Evolutionary conservation across 2,797 vertebrate species (phyloP).

Genomic region (Mormyrops attenuatus): DNA sequence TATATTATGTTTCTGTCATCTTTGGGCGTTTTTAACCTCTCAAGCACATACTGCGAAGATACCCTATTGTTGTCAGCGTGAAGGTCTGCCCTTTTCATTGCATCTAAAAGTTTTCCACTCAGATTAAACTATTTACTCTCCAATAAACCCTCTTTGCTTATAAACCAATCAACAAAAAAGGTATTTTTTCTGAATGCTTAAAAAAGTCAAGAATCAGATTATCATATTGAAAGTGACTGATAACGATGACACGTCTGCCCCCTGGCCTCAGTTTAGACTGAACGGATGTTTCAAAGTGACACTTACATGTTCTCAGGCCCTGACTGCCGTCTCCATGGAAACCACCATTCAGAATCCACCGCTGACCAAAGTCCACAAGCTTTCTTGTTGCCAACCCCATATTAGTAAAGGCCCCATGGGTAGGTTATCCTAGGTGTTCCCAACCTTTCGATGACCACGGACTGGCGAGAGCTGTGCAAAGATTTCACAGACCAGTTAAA

Average conservation of each 20-base stretch:
- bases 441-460: background rate
- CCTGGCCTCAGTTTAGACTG: background rate
- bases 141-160: background rate
- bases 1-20: constrained; percentile 10
- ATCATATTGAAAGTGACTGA: background rate
- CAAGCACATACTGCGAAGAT: background rate
- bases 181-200: background rate
- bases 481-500: background rate
- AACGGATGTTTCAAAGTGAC: constrained; percentile 1
- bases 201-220: background rate
- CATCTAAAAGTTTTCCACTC: background rate
- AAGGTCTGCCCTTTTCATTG: background rate
- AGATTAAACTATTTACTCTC: background rate
- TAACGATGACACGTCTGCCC: background rate
- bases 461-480: background rate
- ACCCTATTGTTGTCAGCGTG: background rate
- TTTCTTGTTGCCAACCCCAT: background rate
- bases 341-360: background rate
- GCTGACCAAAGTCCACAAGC: background rate
- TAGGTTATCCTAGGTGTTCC: background rate
- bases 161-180: background rate
- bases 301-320: background rate
- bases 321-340: background rate
- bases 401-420: background rate
- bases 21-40: background rate